A percentile compares a stretch with the other conserved stretches of the same genome.
phyloP scores from a whole-genome alignment of 2,888 invertebrate genomes.

The Brenthis daphne region DNA sequence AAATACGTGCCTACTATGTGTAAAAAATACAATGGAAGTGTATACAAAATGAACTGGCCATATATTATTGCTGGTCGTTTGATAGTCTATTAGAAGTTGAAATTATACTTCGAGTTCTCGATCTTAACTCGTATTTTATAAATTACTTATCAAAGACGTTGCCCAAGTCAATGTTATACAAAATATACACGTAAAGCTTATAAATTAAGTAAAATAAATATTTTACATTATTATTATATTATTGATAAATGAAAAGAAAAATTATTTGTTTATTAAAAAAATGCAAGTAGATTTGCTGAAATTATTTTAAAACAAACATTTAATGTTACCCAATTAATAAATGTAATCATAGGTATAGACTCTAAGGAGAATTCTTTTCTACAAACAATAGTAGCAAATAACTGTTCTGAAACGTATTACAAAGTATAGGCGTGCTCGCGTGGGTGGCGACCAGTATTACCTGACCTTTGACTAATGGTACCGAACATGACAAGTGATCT shows the following conservation, averaged over 20 bases:
- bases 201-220: too few relatives aligned
- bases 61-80: conserved; percentile 61
- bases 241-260: too few relatives aligned
- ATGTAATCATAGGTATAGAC: not conserved
- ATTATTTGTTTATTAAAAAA: not conserved
- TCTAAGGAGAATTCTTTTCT: not conserved
- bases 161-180: too few relatives aligned
- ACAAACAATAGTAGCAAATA: conserved; percentile 43
- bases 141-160: not conserved
- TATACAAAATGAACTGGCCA: conserved; percentile 51
- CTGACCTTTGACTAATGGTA: conserved; percentile 37
- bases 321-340: not conserved
- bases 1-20: conserved; percentile 44
- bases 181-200: too few relatives aligned
- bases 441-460: conserved; percentile 42
- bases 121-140: conserved; percentile 9
- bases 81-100: conserved; percentile 48
- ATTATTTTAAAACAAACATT: not conserved
- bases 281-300: not conserved
- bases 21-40: conserved; percentile 60
- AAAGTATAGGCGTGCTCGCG: conserved; percentile 44
- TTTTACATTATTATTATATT: too few relatives aligned
- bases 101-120: conserved; percentile 43
- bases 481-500: conserved; percentile 36
- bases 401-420: conserved; percentile 45